Percentiles rank a stretch among this genome's conserved stretches.
Evolutionary conservation across 2,888 invertebrate genomes (phyloP).

Genomic region (Ochlodes sylvanus): DNA sequence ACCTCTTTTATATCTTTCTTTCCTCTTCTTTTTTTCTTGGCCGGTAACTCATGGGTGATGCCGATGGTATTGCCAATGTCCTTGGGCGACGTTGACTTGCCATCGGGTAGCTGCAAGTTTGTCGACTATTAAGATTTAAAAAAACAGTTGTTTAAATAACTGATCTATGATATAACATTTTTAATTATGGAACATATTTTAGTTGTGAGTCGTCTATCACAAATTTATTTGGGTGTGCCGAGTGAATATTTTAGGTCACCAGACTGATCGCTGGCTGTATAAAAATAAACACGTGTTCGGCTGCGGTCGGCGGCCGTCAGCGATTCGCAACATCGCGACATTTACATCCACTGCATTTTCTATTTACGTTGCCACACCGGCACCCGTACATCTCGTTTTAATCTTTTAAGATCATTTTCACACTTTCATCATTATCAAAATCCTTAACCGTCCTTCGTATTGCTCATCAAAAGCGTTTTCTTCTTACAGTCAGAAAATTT

Average conservation of each 20-base stretch:
- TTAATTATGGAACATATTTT: not conserved
- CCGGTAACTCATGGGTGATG: too few relatives aligned
- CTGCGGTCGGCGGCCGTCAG: conserved; percentile 41
- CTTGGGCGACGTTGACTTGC: too few relatives aligned
- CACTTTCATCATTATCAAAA: not conserved
- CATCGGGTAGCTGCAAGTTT: too few relatives aligned
- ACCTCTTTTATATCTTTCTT: too few relatives aligned
- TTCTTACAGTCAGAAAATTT: too few relatives aligned
- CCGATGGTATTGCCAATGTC: too few relatives aligned
- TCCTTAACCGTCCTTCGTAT: too few relatives aligned
- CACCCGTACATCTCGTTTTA: conserved; percentile 27
- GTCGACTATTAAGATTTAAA: too few relatives aligned
- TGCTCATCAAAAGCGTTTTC: too few relatives aligned
- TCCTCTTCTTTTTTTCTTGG: too few relatives aligned
- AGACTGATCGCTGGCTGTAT: conserved; percentile 57
- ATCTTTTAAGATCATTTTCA: conserved; percentile 3
- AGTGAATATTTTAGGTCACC: conserved; percentile 62
- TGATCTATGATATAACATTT: too few relatives aligned
- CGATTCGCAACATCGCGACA: conserved; percentile 72
- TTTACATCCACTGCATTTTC: conserved; percentile 76
- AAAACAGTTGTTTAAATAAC: too few relatives aligned
- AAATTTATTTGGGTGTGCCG: conserved; percentile 68
- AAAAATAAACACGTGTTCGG: conserved; percentile 63
- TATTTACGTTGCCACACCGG: conserved; percentile 67
- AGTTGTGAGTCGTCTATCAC: conserved; percentile 53